Evolutionary conservation across 2,888 invertebrate species (phyloP).

Genomic region (Drosophila helvetica): DNA sequence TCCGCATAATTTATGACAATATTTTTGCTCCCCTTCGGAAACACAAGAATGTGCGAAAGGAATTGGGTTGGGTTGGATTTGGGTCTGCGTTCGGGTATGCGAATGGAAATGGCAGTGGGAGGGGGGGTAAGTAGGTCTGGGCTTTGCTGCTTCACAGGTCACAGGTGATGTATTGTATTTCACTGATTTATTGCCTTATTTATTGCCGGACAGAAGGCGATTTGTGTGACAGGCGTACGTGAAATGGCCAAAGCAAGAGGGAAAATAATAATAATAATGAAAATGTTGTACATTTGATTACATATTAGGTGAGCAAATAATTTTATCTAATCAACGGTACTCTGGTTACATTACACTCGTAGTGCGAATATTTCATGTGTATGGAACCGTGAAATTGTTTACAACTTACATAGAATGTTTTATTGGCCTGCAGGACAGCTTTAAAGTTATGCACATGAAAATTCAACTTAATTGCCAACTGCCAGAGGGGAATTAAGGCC

Average conservation of each 20-base stretch:
- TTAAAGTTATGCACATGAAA: background rate
- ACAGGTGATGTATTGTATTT: slow-evolving; percentile 76
- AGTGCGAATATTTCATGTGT: background rate
- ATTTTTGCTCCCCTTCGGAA: slow-evolving; percentile 12
- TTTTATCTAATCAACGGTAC: background rate
- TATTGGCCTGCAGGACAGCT: background rate
- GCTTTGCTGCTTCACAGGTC: slow-evolving; percentile 12
- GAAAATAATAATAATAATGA: slow-evolving; percentile 33
- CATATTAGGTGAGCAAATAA: slow-evolving; percentile 19
- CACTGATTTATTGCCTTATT: slow-evolving; percentile 74
- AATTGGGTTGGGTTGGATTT: slow-evolving; percentile 1
- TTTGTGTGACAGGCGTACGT: slow-evolving; percentile 45
- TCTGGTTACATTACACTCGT: too few relatives aligned
- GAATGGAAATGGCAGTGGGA: background rate
- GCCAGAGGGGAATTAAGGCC: too few relatives aligned
- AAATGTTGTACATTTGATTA: slow-evolving; percentile 57
- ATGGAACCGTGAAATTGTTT: background rate
- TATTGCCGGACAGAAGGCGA: slow-evolving; percentile 53
- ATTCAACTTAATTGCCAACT: too few relatives aligned
- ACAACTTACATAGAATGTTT: background rate
- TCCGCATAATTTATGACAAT: slow-evolving; percentile 66
- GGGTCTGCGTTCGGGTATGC: slow-evolving; percentile 10
- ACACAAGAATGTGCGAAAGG: slow-evolving; percentile 14
- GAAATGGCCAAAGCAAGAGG: slow-evolving; percentile 19
- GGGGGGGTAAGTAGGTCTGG: background rate